Conservation (phyloP, 2,113 vertebrate species). For the Neopipo cinnamomea region DNA sequence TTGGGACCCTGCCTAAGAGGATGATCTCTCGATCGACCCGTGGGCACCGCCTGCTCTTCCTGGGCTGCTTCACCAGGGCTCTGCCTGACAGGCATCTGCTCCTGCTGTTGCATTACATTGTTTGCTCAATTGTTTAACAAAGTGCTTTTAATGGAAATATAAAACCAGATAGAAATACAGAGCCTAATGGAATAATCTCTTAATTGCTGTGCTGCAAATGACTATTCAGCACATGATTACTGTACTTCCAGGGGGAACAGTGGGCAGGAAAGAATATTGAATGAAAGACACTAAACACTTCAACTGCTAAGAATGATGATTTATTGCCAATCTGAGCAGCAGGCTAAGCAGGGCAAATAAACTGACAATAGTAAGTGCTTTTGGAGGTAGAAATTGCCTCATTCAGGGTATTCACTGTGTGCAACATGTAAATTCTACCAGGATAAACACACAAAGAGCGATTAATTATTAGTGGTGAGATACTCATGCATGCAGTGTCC, state of each 20-base stretch:
- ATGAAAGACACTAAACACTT: conserved; percentile 23
- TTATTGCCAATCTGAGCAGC: neutral
- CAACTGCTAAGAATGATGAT: neutral
- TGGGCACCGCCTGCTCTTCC: neutral
- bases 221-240: neutral
- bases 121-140: conserved; percentile 19
- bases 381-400: conserved; percentile 19
- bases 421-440: neutral
- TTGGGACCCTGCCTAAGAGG: neutral
- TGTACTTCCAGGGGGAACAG: neutral
- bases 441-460: conserved; percentile 34
- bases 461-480: conserved; percentile 11
- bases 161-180: conserved; percentile 31
- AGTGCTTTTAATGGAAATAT: conserved; percentile 29
- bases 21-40: neutral
- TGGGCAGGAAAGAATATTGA: neutral
- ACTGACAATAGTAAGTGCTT: neutral
- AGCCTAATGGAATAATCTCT: conserved; percentile 33
- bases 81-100: neutral
- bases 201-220: conserved; percentile 24
- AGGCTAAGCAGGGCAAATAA: neutral
- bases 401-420: neutral
- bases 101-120: neutral
- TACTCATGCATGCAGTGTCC: conserved; percentile 25
- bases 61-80: neutral